Base-by-base conservation (phyloP, 2,113 vertebrate genomes). In the Percopsis transmontana region DNA sequence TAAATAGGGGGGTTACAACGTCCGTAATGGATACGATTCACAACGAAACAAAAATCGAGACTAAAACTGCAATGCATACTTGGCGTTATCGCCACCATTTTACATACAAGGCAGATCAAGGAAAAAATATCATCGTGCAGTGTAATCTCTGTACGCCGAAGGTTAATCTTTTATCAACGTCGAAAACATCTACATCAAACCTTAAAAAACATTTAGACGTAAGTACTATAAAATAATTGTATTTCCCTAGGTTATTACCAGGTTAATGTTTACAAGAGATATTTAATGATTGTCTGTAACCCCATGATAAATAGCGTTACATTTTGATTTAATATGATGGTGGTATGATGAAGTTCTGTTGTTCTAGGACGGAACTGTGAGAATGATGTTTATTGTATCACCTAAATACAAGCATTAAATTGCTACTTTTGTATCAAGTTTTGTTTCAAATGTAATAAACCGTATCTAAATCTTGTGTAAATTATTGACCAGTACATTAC, bases 201-300 rank as follows among this genome's bases (percentile, higher is more conserved):
- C 88, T 91, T 33, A 91, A 91, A 83, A 91, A 91, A 79, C 90
- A 91, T 62, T 85, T 91, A 79, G 88, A 89, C 77, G 90, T 90
- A 75, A 90, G 87, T 88, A 15, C 4, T 47, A 27, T 18, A 20
- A 6, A 11, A 52, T 42, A 8, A 13, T 57, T 4, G n/a, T 42
- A 51, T 23, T 23, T 3, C 42, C 16, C 1, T 33, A n/a, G 4
- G 18, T 9, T 2, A 12, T 44, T 19, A 27, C 38, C 20, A 54
- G 62, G 55, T 81, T 82, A 53, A 84, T 73, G 70, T 72, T 61
- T 64, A n/a, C 65, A 81, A 70, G 64, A 72, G 53, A 68, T 50
- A 60, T 83, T 80, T 58, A 83, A 77, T 82, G 62, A 79, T 60
- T 54, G 66, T 68, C 23, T 15, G 4, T 33, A 33, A 24, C 55